These are phyloP conservation scores for Ceratosolen solmsi DNA, from an alignment of 1,140 invertebrate species.

Conservation along the genomic window DNA sequence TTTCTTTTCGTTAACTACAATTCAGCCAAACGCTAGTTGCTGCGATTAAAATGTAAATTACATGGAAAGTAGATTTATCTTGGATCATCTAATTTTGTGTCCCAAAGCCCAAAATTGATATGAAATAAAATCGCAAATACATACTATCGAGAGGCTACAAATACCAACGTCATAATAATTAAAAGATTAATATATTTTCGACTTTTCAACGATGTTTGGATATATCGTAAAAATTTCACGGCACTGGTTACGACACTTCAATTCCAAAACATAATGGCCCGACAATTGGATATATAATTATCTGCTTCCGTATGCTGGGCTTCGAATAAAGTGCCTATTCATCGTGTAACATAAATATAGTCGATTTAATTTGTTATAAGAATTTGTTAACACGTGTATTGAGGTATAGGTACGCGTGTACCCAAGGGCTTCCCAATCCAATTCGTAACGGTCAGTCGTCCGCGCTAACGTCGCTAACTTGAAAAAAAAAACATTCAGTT, in stretches of 20 bases:
- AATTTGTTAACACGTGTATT: conserved; percentile 16
- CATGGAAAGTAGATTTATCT: too few relatives aligned
- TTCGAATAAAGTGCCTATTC: neutral
- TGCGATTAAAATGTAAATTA: too few relatives aligned
- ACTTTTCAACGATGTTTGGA: too few relatives aligned
- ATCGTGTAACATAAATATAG: conserved; percentile 1
- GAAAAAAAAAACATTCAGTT: neutral
- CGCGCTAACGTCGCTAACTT: neutral
- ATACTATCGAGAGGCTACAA: too few relatives aligned
- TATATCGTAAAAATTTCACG: too few relatives aligned
- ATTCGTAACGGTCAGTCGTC: neutral
- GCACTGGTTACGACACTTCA: neutral
- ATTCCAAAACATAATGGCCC: neutral
- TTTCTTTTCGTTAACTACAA: too few relatives aligned
- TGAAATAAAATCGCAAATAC: too few relatives aligned
- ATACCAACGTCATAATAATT: too few relatives aligned
- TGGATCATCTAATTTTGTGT: too few relatives aligned
- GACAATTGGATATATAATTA: neutral
- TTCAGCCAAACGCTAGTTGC: too few relatives aligned
- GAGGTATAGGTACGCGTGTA: neutral
- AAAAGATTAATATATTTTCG: neutral
- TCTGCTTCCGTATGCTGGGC: neutral
- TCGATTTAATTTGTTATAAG: neutral
- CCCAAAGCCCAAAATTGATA: too few relatives aligned
- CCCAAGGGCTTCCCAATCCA: conserved; percentile 29